A percentile compares a stretch with the other conserved stretches of the same genome.
These are phyloP conservation scores for Amblyopsis hoosieri DNA, from an alignment of 2,797 vertebrate species.

Conservation along the genomic window DNA sequence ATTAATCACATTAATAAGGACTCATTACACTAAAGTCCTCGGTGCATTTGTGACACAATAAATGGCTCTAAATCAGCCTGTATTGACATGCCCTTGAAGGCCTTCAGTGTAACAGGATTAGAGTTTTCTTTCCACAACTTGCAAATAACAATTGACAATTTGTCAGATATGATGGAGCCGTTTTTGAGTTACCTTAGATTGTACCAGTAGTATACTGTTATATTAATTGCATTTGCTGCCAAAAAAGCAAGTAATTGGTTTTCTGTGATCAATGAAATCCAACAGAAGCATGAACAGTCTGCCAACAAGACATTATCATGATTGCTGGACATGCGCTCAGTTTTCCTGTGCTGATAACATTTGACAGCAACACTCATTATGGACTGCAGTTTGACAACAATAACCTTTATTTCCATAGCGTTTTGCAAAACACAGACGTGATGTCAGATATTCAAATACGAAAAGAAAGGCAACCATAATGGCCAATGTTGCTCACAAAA, in stretches of 20 bases:
- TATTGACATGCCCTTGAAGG: not conserved
- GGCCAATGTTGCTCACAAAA: not conserved
- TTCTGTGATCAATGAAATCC: conserved; percentile 44
- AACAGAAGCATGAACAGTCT: conserved; percentile 42
- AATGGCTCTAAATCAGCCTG: not conserved
- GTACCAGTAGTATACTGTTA: not conserved
- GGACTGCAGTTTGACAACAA: conserved; percentile 1
- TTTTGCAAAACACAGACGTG: no score
- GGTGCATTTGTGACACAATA: not conserved
- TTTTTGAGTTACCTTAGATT: conserved; percentile 6
- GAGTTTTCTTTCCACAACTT: conserved; percentile 3
- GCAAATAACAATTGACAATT: conserved; percentile 11
- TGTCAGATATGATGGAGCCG: conserved; percentile 22
- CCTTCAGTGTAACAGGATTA: not conserved
- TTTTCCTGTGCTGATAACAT: conserved; percentile 24
- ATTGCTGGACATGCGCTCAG: conserved; percentile 31
- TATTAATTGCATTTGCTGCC: conserved; percentile 28
- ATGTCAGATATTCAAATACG: no score
- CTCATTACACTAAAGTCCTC: not conserved
- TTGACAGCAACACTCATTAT: conserved; percentile 33
- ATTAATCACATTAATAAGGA: conserved; percentile 7
- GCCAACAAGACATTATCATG: conserved; percentile 34
- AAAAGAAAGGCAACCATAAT: not conserved
- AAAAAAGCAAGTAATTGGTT: conserved; percentile 34
- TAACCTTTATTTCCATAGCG: not conserved